These are phyloP conservation scores for Dichetophora obliterata DNA, from an alignment of 2,888 invertebrate species.

Conservation along the genomic window DNA sequence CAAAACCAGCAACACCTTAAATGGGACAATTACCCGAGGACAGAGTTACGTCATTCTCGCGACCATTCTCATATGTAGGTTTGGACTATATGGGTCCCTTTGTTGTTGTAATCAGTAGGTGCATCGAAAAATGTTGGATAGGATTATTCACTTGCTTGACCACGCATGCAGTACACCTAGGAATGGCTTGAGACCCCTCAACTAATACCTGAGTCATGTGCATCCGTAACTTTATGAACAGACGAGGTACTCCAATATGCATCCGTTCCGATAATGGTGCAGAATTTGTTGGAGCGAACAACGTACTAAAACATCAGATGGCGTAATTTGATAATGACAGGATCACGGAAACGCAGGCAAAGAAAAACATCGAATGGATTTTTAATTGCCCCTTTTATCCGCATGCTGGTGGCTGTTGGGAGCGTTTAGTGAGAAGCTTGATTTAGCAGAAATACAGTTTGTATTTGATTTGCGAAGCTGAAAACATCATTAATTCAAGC, in stretches of 20 bases:
- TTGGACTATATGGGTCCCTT: background rate
- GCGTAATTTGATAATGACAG: conserved; percentile 34
- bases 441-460: conserved; percentile 8
- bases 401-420: conserved; percentile 16
- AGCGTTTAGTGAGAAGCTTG: conserved; percentile 36
- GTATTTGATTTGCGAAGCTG: background rate
- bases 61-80: conserved; percentile 31
- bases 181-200: background rate
- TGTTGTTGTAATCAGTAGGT: background rate
- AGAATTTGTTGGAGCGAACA: conserved; percentile 41
- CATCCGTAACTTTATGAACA: conserved; percentile 5
- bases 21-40: conserved; percentile 43
- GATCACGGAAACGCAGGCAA: conserved; percentile 34
- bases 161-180: conserved; percentile 3
- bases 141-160: conserved; percentile 19
- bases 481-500: conserved; percentile 38
- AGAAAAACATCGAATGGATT: conserved; percentile 29
- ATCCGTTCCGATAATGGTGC: conserved; percentile 26
- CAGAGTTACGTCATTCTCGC: conserved; percentile 24
- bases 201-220: background rate
- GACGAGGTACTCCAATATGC: background rate
- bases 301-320: conserved; percentile 29
- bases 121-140: conserved; percentile 2
- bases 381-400: conserved; percentile 21
- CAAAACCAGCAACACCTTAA: conserved; percentile 25